Conservation (phyloP, 2,888 invertebrate genomes). For the Cheilosia vernalis region DNA sequence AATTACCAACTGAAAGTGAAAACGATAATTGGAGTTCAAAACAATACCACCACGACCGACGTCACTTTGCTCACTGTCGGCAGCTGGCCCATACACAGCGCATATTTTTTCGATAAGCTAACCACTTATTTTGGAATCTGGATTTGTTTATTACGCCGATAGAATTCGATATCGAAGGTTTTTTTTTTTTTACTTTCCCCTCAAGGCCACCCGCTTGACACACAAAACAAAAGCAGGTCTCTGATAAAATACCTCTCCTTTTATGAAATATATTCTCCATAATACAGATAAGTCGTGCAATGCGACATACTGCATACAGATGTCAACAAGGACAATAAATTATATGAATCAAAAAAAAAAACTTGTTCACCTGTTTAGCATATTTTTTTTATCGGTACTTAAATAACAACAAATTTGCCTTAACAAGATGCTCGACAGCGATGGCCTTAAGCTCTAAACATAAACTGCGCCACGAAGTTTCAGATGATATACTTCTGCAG, state of each 20-base stretch:
- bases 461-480: conserved; percentile 34
- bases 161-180: conserved; percentile 27
- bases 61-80: conserved; percentile 20
- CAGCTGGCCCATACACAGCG: not conserved
- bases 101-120: conserved; percentile 20
- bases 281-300: conserved; percentile 22
- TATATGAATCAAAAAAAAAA: conserved; percentile 14
- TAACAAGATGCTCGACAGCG: conserved; percentile 24
- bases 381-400: conserved; percentile 4
- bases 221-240: conserved; percentile 15
- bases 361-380: conserved; percentile 49
- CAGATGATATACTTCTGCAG: conserved; percentile 33
- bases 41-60: not conserved
- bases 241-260: conserved; percentile 11
- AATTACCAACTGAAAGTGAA: not conserved
- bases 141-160: conserved; percentile 35
- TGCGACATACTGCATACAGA: conserved; percentile 17
- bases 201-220: conserved; percentile 30
- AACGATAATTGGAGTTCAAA: not conserved
- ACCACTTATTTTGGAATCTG: conserved; percentile 21
- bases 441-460: conserved; percentile 26
- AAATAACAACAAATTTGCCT: conserved; percentile 30
- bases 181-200: conserved; percentile 30
- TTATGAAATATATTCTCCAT: conserved; percentile 10
- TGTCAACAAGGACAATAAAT: conserved; percentile 49